Conservation (phyloP, 2,888 invertebrate genomes). For the Melitaea athalia region DNA sequence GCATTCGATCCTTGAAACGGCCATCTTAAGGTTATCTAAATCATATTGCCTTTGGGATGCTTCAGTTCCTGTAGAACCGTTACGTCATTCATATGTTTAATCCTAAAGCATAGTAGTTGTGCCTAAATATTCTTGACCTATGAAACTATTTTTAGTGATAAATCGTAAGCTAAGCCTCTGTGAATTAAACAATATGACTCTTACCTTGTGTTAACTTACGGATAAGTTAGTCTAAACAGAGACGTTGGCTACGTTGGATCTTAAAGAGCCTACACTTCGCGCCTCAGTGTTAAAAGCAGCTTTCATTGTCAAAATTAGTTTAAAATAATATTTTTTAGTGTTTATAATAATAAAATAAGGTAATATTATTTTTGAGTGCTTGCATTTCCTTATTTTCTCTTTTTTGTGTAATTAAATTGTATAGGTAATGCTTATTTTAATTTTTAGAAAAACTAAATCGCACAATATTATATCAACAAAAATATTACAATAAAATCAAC, state of each 20-base stretch:
- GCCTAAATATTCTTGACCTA: not conserved
- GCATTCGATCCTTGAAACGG: conserved; percentile 70
- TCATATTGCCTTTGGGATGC: conserved; percentile 55
- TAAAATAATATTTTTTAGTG: too few relatives aligned
- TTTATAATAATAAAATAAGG: too few relatives aligned
- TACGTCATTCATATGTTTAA: conserved; percentile 64
- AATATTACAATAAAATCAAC: not conserved
- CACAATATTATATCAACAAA: too few relatives aligned
- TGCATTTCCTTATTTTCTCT: too few relatives aligned
- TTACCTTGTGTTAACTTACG: not conserved
- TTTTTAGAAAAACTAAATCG: too few relatives aligned
- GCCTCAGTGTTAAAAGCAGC: too few relatives aligned
- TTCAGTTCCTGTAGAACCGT: conserved; percentile 48
- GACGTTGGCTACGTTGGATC: not conserved
- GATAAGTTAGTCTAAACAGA: not conserved
- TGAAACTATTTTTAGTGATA: not conserved
- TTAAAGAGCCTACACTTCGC: not conserved
- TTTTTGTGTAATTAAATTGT: too few relatives aligned
- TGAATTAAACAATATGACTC: not conserved
- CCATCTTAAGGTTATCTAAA: conserved; percentile 66
- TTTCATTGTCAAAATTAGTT: too few relatives aligned
- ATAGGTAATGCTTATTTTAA: too few relatives aligned
- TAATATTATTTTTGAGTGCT: not conserved
- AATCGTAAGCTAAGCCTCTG: not conserved
- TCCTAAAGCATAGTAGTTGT: conserved; percentile 31